Percentiles rank a stretch among this genome's conserved stretches.
Conservation (phyloP, 2,797 vertebrate genomes). For the Rhabdophis nuchalis region DNA sequence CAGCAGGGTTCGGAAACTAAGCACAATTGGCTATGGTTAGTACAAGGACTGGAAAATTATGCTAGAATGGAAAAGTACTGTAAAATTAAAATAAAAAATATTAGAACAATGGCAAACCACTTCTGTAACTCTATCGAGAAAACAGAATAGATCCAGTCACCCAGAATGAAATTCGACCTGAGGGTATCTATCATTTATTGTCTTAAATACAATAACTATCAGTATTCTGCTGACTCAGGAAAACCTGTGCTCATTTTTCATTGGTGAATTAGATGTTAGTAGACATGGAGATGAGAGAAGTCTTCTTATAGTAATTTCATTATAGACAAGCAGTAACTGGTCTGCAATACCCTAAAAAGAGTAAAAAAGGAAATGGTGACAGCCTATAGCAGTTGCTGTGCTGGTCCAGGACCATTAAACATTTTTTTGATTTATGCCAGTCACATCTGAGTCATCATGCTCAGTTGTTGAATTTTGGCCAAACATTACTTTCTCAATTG, state of each 20-base stretch:
- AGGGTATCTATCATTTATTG: not conserved
- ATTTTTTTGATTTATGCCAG: not conserved
- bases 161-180: not conserved
- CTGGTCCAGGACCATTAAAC: not conserved
- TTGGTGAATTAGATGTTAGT: not conserved
- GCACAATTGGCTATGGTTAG: not conserved
- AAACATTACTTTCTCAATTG: not conserved
- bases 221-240: not conserved
- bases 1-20: not conserved
- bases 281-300: not conserved
- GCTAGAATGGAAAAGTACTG: not conserved
- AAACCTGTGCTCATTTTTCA: not conserved
- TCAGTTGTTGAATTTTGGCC: not conserved
- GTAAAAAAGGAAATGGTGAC: not conserved
- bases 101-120: not conserved
- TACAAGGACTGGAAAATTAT: not conserved
- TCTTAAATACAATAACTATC: not conserved
- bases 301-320: not conserved
- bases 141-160: not conserved
- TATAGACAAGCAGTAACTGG: not conserved
- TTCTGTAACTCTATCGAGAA: not conserved
- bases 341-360: not conserved
- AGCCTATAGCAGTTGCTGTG: not conserved
- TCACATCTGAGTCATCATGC: not conserved
- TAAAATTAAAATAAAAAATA: not conserved